Evolutionary conservation across 1,140 invertebrate species (phyloP), one percentile per base, ranked within the genome.

Genomic region (Ericerus pela): DNA sequence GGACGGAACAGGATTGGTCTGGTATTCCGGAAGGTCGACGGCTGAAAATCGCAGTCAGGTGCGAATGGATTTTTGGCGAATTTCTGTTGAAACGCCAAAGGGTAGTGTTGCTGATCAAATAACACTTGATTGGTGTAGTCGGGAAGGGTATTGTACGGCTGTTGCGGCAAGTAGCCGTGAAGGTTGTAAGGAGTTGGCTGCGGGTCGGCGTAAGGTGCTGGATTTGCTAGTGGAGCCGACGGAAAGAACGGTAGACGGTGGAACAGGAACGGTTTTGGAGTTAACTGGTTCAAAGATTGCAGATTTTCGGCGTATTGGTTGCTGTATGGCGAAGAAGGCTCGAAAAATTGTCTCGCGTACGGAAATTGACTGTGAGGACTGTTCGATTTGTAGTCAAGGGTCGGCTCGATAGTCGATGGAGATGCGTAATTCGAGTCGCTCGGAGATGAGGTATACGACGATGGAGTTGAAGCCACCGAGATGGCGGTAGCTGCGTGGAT

Each of bases 301-400:
- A 47, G 14, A 22, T 18, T 24, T 47, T 47, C 41, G 4, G 41
- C 41, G 41, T 47, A 47, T 47, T 20, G 41, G 20, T 47, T 47
- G 18, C 14, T 47, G 6, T 18, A 24, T 2, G 41, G 22, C 8
- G 26, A 47, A 3, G 26, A 4, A 24, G 41, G 41, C 26, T 47
- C 41, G 41, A 47, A 47, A 24, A 47, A 47, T 47, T 47, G 41
- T 24, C 41, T 47, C 41, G 41, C 22, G 20, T 47, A 47, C 16
- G 41, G 41, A 16, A 24, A 47, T 47, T 47, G 41, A 47, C 26
- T 47, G 2, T 8, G 16, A 24, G 26, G 41, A 47, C 26, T 47
- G 2, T 8, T 8, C 11, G 26, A 24, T 14, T 47, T 47, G 20
- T 47, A 47, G 26, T 47, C 41, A 24, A 24, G 10, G 8, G 41